Evolutionary conservation across 2,113 vertebrate species (phyloP), one percentile per base, ranked within the genome.

Genomic region (Ursus arctos): DNA sequence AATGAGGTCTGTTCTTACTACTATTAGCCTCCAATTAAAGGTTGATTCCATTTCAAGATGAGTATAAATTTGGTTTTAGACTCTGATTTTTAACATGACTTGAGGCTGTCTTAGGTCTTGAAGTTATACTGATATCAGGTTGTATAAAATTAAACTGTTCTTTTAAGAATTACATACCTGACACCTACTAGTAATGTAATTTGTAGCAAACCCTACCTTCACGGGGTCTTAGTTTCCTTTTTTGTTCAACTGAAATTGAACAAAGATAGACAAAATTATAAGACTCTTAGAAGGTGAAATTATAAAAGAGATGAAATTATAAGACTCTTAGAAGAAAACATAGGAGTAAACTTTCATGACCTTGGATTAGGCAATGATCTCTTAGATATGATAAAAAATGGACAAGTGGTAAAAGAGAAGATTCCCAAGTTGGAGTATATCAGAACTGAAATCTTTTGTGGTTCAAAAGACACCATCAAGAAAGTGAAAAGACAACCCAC

Each of bases 101-200:
- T 86, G 71, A 91, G 53, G 31, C 3, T 22, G 7, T 65, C 63
- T 93, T 92, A 76, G 22, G 19, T 96, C 40, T 85, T 91, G 6
- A 93, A 86, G 90, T 71, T 69, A 65, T 77, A 91, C 14, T 61
- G 49, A 77, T 88, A 95, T 88, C 65, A 88, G 47, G 47, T 93
- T 82, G 6, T 86, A 55, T 22, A 69, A 92, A 96, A 77, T 82
- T 76, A 77, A 79, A 14, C 53, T 67, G 10, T 80, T 49, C 8
- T 94, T 63, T 8, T 14, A 87, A 90, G 53, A 79, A 89, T 43
- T 76, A 67, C 49, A 36, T 72, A 72, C 22, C 82, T 86, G n/a
- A 53, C 65, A 91, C 31, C 88, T 81, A 67, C 0, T 61, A 86
- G 67, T 63, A 88, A 40, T 72, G 4, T 86, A 82, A 72, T 51